A percentile compares a stretch with the other conserved stretches of the same genome.
Conservation (phyloP, 1,140 invertebrate species). For the Bombus waltoni region DNA sequence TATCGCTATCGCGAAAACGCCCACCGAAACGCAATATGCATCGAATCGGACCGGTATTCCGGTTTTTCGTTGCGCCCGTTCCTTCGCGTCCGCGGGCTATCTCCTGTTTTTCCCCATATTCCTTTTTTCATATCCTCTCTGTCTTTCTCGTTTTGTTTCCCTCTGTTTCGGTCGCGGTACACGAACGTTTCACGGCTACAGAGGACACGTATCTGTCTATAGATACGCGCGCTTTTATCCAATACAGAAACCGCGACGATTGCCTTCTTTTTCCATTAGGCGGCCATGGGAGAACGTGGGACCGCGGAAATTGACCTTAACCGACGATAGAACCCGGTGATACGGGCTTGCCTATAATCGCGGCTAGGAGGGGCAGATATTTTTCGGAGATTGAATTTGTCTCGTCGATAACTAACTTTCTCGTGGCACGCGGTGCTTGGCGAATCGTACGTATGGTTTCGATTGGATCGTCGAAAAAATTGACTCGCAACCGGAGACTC, state of each 20-base stretch:
- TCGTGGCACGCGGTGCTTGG: not conserved
- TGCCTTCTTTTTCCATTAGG: constrained; percentile 52
- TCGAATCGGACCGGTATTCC: constrained; percentile 3
- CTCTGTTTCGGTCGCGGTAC: not conserved
- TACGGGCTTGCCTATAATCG: not conserved
- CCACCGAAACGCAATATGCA: constrained; percentile 37
- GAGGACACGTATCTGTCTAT: not conserved
- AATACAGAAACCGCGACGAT: constrained; percentile 53
- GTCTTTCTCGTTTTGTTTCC: not conserved
- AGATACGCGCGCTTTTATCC: constrained; percentile 26
- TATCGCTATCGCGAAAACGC: constrained; percentile 31
- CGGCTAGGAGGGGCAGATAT: not conserved
- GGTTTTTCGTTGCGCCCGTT: not conserved
- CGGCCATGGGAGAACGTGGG: not conserved
- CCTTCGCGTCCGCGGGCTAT: constrained; percentile 29
- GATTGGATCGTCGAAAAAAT: not conserved
- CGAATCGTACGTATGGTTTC: not conserved
- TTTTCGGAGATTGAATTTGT: constrained; percentile 49
- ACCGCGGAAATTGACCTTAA: constrained; percentile 44
- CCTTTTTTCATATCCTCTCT: not conserved
- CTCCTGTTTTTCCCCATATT: not conserved
- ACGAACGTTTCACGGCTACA: too few species aligned
- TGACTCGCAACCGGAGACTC: not conserved
- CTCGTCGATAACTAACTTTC: constrained; percentile 12
- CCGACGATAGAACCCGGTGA: not conserved